Base-by-base conservation (phyloP, 2,113 vertebrate species). In the Xiphias gladius region DNA sequence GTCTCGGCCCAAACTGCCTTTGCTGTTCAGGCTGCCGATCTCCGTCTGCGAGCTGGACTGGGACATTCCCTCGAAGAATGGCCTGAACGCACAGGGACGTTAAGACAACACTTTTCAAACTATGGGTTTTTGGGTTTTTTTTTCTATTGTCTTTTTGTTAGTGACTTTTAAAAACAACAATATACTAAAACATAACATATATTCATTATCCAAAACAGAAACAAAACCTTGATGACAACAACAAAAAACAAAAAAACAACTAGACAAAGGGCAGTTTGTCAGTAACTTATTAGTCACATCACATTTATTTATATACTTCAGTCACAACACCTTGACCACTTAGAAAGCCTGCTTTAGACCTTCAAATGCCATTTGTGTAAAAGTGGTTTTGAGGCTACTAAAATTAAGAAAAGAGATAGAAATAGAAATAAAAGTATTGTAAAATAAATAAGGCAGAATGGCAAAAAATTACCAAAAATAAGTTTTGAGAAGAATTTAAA, bases 21-120 rank as follows among this genome's bases (percentile, higher is more conserved):
- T 97, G 90, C 97, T 97, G 95, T 97, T 97, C 86, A 98, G 93
- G 76, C 97, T 98, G 88, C 96, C 97, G 24, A 98, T 97, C 95
- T 98, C 97, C 0, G 97, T 97, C 95, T 98, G 97, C 0, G 97
- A 98, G 91, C 97, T 98, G 66, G 97, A 98, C 95, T 98, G 97
- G 1, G 97, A 98, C 95, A 98, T 97, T 5, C 97, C 97, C 89
- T 98, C 97, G 24, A 98, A 98, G 94, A 97, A 98, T 0, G 97
- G 97, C 94, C 97, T 98, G 83, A 22, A 80, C 0, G 26, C 37
- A 72, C 5, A 30, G 7, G 57, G 1, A 67, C 24, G 57, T 35
- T 0, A 35, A 57, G 28, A 30, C 3, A 50, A 22, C 17, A 24
- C 9, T 41, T 55, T n/a, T n/a, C n/a, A n/a, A n/a, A n/a, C n/a